These are phyloP conservation scores for Melitaea athalia DNA, from an alignment of 2,888 invertebrate genomes.

Conservation along the genomic window DNA sequence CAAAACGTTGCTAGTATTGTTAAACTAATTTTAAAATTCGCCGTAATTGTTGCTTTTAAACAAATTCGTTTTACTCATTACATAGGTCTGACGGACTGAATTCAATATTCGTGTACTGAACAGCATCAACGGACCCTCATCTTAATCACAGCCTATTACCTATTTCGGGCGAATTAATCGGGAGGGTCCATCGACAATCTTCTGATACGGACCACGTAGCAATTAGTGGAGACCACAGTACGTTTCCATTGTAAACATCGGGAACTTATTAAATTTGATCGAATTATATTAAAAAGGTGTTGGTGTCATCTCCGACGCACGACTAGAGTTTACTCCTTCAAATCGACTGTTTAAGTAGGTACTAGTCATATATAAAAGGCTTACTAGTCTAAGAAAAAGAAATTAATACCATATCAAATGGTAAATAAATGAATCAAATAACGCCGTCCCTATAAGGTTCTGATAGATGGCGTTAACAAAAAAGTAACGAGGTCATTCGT, in stretches of 20 bases:
- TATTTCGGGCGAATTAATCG: constrained; percentile 39
- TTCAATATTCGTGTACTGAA: constrained; percentile 24
- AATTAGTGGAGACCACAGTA: constrained; percentile 55
- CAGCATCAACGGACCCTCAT: constrained; percentile 29
- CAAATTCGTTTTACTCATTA: constrained; percentile 1
- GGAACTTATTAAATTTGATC: neutral
- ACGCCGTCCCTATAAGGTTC: no score
- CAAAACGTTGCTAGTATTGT: no score
- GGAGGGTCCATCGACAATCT: constrained; percentile 42
- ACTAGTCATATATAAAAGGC: no score
- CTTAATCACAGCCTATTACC: constrained; percentile 38
- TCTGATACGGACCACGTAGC: constrained; percentile 68
- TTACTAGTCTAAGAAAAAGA: no score
- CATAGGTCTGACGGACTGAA: constrained; percentile 10
- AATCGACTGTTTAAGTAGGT: no score
- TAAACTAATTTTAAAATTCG: neutral
- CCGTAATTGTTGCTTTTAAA: neutral
- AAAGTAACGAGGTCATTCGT: no score
- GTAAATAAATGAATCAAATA: no score
- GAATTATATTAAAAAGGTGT: no score
- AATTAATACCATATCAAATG: no score
- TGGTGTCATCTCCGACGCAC: no score
- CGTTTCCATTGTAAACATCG: constrained; percentile 30
- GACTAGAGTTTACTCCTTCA: no score
- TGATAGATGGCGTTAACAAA: no score